Evolutionary conservation across 2,797 vertebrate genomes (phyloP).

Genomic region (Muraenolepis orangiensis): DNA sequence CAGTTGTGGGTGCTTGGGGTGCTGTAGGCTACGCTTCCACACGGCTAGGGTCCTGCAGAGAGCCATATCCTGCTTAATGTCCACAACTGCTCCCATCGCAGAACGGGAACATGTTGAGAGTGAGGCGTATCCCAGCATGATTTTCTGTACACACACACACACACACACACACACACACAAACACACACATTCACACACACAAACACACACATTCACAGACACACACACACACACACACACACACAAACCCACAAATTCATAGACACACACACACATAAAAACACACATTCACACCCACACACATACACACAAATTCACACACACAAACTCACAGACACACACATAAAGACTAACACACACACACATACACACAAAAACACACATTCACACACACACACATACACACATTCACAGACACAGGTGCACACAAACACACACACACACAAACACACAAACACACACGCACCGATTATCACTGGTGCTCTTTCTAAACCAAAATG

Average conservation of each 20-base stretch:
- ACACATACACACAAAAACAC: constrained; percentile 39
- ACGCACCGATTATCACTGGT: too few relatives aligned
- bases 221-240: constrained; percentile 22
- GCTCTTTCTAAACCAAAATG: too few relatives aligned
- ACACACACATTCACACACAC: too few relatives aligned
- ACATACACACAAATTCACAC: constrained; percentile 52
- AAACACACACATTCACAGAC: constrained; percentile 52
- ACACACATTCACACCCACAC: not conserved
- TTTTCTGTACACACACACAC: too few relatives aligned
- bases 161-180: too few relatives aligned
- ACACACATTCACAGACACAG: not conserved
- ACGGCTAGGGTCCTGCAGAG: constrained; percentile 9
- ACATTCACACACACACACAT: constrained; percentile 12
- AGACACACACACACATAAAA: constrained; percentile 36
- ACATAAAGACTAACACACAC: too few relatives aligned
- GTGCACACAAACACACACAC: constrained; percentile 52
- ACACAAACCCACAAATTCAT: too few relatives aligned
- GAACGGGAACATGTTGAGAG: constrained; percentile 4
- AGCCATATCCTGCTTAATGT: too few relatives aligned
- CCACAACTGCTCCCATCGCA: too few relatives aligned
- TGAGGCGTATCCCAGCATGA: constrained; percentile 46
- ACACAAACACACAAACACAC: constrained; percentile 35
- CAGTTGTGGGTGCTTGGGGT: too few relatives aligned
- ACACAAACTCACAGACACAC: too few relatives aligned
- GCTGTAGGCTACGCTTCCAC: too few relatives aligned